Evolutionary conservation across 2,113 vertebrate genomes (phyloP).

Genomic region (Catharus bicknelli): DNA sequence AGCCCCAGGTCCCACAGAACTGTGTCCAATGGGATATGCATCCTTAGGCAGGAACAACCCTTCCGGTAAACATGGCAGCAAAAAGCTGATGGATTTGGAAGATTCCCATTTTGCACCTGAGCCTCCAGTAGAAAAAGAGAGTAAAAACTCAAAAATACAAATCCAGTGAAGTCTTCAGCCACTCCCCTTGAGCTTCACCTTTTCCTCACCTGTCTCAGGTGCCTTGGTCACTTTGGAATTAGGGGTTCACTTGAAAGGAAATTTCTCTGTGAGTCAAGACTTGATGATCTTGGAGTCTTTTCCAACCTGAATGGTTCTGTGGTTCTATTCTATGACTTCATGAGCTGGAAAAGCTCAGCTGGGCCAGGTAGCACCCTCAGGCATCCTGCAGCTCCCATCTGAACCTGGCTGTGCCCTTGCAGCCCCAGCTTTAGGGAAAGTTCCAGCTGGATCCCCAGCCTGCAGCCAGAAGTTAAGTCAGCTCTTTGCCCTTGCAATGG

Average conservation of each 20-base stretch:
- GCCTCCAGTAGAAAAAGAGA: not conserved
- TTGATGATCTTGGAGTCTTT: not conserved
- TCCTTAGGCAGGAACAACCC: not conserved
- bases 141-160: not conserved
- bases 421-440: not conserved
- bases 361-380: not conserved
- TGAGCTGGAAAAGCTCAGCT: not conserved
- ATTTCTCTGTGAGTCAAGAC: not conserved
- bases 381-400: not conserved
- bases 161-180: not conserved
- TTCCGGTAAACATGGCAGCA: not conserved
- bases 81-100: not conserved
- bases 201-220: not conserved
- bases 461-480: not conserved
- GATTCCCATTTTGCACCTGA: not conserved
- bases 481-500: not conserved
- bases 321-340: not conserved
- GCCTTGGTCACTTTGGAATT: not conserved
- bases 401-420: not conserved
- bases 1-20: not conserved
- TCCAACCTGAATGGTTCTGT: not conserved
- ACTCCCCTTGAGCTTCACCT: not conserved
- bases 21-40: accelerated
- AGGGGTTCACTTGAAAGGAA: not conserved
- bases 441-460: not conserved